Conservation (phyloP, 2,797 vertebrate species). For the Margarornis squamiger region DNA sequence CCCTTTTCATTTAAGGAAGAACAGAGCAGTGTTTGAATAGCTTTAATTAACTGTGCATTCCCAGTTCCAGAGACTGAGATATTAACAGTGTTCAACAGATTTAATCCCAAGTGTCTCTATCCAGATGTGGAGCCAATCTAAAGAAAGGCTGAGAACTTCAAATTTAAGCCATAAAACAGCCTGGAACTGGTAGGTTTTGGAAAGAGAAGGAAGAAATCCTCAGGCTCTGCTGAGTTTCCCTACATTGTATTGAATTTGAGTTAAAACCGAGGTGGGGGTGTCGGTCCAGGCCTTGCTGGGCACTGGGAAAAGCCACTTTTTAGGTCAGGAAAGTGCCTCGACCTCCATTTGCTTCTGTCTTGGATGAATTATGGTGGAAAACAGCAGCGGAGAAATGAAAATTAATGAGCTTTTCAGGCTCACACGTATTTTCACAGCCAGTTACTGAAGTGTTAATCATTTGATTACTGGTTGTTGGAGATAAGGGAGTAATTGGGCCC, state of each 20-base stretch:
- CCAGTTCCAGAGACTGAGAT: neutral
- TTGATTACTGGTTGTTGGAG: constrained; percentile 21
- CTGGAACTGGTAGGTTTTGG: neutral
- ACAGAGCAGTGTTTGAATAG: neutral
- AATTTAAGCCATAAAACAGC: neutral
- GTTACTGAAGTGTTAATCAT: constrained; percentile 48
- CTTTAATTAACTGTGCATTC: neutral
- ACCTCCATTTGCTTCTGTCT: neutral
- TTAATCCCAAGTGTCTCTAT: neutral
- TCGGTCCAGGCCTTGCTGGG: neutral
- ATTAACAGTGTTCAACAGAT: neutral
- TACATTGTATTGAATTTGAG: neutral
- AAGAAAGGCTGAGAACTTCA: neutral
- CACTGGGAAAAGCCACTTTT: neutral
- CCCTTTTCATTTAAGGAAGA: neutral
- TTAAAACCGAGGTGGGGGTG: neutral
- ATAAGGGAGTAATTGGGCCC: constrained; percentile 34
- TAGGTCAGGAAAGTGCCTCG: neutral
- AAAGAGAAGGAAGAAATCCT: neutral
- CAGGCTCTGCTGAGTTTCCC: neutral
- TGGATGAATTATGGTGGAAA: neutral
- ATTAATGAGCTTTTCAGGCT: constrained; percentile 5
- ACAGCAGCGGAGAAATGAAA: neutral
- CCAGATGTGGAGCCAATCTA: neutral
- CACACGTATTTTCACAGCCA: neutral